A percentile compares a stretch with the other conserved stretches of the same genome.
phyloP scores from a whole-genome alignment of 1,140 invertebrate genomes.

The Antheraea pernyi region DNA sequence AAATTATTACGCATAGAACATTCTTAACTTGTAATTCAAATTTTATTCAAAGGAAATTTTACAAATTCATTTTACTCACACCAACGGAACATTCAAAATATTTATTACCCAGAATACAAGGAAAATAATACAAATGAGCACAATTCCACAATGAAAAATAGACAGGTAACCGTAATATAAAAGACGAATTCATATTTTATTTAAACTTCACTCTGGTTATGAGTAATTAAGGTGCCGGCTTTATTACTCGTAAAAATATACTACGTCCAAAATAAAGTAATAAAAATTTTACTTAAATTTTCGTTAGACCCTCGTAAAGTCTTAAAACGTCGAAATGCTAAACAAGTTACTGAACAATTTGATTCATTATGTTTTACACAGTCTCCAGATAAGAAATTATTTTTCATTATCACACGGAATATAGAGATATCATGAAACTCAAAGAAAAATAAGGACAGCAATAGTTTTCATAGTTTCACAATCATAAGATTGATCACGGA shows the following conservation, averaged over 20 bases:
- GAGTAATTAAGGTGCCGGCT: constrained; percentile 23
- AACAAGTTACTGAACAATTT: constrained; percentile 17
- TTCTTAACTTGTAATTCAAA: not conserved
- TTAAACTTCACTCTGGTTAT: constrained; percentile 21
- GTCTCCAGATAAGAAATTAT: constrained; percentile 3
- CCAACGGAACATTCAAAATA: no score
- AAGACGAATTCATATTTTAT: constrained; percentile 27
- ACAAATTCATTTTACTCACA: no score
- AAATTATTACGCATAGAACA: no score
- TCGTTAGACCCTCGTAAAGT: constrained; percentile 6
- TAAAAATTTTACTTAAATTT: constrained; percentile 16
- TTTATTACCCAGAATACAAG: no score
- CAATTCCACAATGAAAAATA: not conserved
- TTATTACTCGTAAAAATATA: constrained; percentile 29
- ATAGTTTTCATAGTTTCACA: constrained; percentile 65
- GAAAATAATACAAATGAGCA: no score
- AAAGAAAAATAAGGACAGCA: constrained; percentile 65
- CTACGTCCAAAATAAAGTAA: constrained; percentile 17
- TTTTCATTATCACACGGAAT: constrained; percentile 15
- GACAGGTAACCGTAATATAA: constrained; percentile 11
- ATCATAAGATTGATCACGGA: constrained; percentile 54
- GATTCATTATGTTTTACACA: constrained; percentile 18
- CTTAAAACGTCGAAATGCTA: constrained; percentile 2
- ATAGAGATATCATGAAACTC: constrained; percentile 45
- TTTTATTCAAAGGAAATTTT: not conserved